phyloP scores from a whole-genome alignment of 2,113 vertebrate species.

The Ibidorhyncha struthersii region DNA sequence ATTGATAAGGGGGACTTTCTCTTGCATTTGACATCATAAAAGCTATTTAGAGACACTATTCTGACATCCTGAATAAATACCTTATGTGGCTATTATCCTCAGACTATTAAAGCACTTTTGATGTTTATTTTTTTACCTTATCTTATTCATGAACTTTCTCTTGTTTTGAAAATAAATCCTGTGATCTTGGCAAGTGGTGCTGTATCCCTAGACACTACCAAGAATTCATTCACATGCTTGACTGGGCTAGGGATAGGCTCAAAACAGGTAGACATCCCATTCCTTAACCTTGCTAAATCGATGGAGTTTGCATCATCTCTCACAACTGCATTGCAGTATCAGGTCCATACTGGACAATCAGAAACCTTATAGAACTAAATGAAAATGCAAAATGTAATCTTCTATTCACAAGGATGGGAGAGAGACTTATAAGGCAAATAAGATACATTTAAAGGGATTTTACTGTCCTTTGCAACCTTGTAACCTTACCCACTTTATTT shows the following conservation, averaged over 20 bases:
- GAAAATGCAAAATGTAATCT: background rate
- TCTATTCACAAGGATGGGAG: background rate
- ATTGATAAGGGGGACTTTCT: background rate
- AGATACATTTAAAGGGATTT: background rate
- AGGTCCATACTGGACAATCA: background rate
- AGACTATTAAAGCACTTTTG: background rate
- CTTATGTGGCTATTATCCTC: background rate
- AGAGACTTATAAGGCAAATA: background rate
- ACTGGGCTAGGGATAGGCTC: background rate
- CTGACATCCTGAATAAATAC: background rate
- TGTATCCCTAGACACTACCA: background rate
- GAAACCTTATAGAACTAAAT: background rate
- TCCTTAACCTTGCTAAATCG: background rate
- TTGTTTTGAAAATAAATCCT: background rate
- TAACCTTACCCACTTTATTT: background rate
- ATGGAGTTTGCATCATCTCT: background rate
- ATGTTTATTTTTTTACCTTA: background rate
- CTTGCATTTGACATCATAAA: background rate
- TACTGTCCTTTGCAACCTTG: background rate
- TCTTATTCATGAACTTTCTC: background rate
- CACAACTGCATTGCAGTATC: background rate
- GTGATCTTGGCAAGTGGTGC: background rate
- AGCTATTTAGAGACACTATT: background rate
- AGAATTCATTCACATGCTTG: background rate
- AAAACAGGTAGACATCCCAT: background rate